Evolutionary conservation across 2,113 vertebrate species (phyloP).

Genomic region (Pluvialis apricaria): DNA sequence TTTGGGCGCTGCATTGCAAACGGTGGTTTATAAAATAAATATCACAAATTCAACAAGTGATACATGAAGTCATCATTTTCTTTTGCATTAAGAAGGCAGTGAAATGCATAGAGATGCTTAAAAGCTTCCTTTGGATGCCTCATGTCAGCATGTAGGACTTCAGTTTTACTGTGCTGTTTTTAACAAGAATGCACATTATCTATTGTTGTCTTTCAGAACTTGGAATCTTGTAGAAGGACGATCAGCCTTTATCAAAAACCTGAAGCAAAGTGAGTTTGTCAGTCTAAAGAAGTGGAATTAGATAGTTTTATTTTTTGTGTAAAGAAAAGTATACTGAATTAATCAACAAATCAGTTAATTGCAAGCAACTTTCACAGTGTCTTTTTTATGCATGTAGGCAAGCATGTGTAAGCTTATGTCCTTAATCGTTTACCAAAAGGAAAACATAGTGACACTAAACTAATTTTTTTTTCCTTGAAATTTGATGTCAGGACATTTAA

Average conservation of each 20-base stretch:
- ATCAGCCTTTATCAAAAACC: constrained; percentile 95
- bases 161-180: not conserved
- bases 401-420: not conserved
- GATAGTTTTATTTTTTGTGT: not conserved
- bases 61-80: not conserved
- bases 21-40: not conserved
- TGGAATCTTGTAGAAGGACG: constrained; percentile 96
- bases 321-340: not conserved
- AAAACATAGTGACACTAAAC: not conserved
- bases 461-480: not conserved
- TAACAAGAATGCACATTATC: not conserved
- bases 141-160: not conserved
- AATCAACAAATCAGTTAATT: not conserved
- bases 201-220: constrained; percentile 79
- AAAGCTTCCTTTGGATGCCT: constrained; percentile 1
- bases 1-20: not conserved
- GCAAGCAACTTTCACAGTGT: not conserved
- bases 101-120: not conserved
- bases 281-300: not conserved
- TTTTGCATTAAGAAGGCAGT: not conserved
- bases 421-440: not conserved
- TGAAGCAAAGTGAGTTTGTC: constrained; percentile 89
- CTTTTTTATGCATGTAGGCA: not conserved
- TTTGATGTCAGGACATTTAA: not conserved
- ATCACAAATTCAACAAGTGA: not conserved